Percentiles rank a stretch among this genome's conserved stretches.
Evolutionary conservation across 2,113 vertebrate species (phyloP).

Genomic region (Cyphotilapia sp.): DNA sequence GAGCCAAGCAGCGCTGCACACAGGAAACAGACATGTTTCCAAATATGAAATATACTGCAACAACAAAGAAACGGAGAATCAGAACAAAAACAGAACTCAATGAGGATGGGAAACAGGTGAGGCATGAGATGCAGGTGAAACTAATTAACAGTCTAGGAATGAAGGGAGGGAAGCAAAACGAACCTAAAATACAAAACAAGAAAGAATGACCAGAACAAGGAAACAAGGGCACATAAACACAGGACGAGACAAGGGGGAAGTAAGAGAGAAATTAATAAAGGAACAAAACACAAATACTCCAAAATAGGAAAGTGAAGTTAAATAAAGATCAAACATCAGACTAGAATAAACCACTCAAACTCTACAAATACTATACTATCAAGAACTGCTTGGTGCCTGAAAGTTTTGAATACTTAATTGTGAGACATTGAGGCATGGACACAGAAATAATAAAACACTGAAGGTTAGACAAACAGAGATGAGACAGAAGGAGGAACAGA

Average conservation of each 20-base stretch:
- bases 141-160: not conserved
- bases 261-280: not conserved
- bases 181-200: not conserved
- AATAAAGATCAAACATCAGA: not conserved
- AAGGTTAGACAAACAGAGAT: not conserved
- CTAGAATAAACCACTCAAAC: not conserved
- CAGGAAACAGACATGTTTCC: not conserved
- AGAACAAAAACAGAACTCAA: not conserved
- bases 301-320: not conserved
- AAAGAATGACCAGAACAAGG: not conserved
- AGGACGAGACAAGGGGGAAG: not conserved
- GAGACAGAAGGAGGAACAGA: not conserved
- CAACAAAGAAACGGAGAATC: not conserved
- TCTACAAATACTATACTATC: not conserved
- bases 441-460: not conserved
- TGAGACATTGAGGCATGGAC: not conserved
- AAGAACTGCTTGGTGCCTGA: not conserved
- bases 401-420: not conserved
- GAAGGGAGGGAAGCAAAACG: rapidly evolving
- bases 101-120: not conserved
- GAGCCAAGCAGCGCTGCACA: not conserved
- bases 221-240: not conserved
- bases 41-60: not conserved
- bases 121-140: not conserved
- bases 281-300: not conserved